These are phyloP conservation scores for Seriola quinqueradiata DNA, from an alignment of 2,113 vertebrate genomes.

Conservation along the genomic window DNA sequence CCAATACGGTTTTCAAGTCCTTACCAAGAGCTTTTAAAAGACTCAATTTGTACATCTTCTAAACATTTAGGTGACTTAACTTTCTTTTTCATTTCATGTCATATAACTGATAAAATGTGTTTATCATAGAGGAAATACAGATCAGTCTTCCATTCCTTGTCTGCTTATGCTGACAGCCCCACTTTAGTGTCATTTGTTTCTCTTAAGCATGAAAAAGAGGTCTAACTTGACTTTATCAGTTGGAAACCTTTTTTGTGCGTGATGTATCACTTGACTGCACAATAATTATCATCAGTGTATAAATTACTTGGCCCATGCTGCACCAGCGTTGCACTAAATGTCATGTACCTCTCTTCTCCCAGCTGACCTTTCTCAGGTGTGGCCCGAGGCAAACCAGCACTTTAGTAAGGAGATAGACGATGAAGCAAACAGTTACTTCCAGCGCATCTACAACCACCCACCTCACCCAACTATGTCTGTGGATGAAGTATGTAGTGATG, in stretches of 20 bases:
- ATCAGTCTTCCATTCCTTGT: constrained; percentile 81
- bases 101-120: neutral
- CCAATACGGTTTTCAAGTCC: neutral
- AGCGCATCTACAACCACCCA: constrained; percentile 99
- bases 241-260: constrained; percentile 28
- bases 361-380: constrained; percentile 99
- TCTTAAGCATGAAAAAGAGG: constrained; percentile 30
- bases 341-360: constrained; percentile 12
- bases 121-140: constrained; percentile 79
- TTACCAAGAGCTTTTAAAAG: neutral
- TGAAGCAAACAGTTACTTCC: constrained; percentile 99
- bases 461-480: constrained; percentile 99
- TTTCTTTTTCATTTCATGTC: neutral
- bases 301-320: neutral
- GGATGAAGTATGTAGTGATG: constrained; percentile 90
- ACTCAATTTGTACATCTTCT: neutral
- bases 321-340: neutral
- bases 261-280: neutral
- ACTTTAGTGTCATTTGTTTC: constrained; percentile 44
- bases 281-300: neutral
- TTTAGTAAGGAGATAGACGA: constrained; percentile 99
- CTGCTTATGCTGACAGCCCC: constrained; percentile 75
- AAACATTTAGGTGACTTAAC: neutral
- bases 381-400: constrained; percentile 99
- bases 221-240: constrained; percentile 32